Evolutionary conservation across 2,113 vertebrate genomes (phyloP).

Genomic region (Aleadryas rufinucha): DNA sequence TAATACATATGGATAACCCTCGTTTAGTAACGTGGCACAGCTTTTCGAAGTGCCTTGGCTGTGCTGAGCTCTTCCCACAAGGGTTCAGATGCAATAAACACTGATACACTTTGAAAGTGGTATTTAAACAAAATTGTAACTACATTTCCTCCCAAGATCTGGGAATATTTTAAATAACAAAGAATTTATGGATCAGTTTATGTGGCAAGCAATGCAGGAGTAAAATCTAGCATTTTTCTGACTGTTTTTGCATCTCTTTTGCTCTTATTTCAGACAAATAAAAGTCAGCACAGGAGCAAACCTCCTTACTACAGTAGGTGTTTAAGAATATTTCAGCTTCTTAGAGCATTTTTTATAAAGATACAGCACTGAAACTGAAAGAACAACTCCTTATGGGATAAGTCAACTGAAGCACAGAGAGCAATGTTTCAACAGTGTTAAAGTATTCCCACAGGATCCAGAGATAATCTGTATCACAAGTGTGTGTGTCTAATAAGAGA

Average conservation of each 20-base stretch:
- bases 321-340: not conserved
- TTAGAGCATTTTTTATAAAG: not conserved
- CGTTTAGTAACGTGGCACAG: not conserved
- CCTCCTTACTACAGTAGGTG: rapidly evolving
- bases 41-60: not conserved
- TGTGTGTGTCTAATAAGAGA: not conserved
- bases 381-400: not conserved
- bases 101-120: not conserved
- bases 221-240: not conserved
- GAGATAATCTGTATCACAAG: not conserved
- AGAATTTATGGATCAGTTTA: not conserved
- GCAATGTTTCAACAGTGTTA: not conserved
- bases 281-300: not conserved
- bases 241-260: not conserved
- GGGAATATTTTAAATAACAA: not conserved
- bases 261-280: not conserved
- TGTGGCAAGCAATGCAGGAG: not conserved
- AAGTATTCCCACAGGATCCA: not conserved
- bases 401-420: not conserved
- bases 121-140: not conserved
- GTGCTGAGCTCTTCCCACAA: not conserved
- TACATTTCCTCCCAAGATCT: not conserved
- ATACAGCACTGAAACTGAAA: not conserved
- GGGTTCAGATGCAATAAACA: not conserved
- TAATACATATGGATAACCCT: not conserved